Evolutionary conservation across 2,888 invertebrate species (phyloP), one percentile per base, ranked within the genome.

Genomic region (Cataglyphis albicans): DNA sequence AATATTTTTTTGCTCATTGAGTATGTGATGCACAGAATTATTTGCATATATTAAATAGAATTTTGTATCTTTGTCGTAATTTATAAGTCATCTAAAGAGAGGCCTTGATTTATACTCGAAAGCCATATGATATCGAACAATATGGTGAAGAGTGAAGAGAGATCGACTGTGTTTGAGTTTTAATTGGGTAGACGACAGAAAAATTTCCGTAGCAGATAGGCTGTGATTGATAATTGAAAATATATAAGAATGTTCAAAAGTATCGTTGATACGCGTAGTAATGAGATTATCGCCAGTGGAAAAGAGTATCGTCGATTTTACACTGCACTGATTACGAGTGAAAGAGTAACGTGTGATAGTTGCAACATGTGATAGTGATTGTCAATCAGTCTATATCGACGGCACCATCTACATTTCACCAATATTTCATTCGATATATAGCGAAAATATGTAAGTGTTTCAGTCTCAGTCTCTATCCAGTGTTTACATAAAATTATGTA

Each of bases 161-260:
- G 25, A 35, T 35, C 10, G 18, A 15, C 6, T 25, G 10, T 4
- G 41, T 86, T 89, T 84, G 81, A 65, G 41, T 86, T 84, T 52
- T 32, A 83, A 89, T 86, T 86, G 86, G 82, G 55, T 72, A 48
- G 9, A 52, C 64, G 63, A 86, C 84, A 87, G 85, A 87, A 87
- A 89, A 64, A 83, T 88, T 88, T 88, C 84, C 87, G 65, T 65
- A 65, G 83, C 63, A 61, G 68, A 82, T 63, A 72, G 64, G 65
- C 78, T 52, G 75, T 48, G 72, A 81, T 41, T 12, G 21, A 21
- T n/a, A n/a, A n/a, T n/a, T 21, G 21, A 21, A 38, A 32, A 67
- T 85, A 84, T 87, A 84, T 75, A 85, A 84, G 7, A 25, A 75
- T 12, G 52, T 12, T 25, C n/a, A 3, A 63, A 75, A 48, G 4